These are phyloP conservation scores for Calidris pygmaea DNA, from an alignment of 2,113 vertebrate genomes.

Conservation along the genomic window DNA sequence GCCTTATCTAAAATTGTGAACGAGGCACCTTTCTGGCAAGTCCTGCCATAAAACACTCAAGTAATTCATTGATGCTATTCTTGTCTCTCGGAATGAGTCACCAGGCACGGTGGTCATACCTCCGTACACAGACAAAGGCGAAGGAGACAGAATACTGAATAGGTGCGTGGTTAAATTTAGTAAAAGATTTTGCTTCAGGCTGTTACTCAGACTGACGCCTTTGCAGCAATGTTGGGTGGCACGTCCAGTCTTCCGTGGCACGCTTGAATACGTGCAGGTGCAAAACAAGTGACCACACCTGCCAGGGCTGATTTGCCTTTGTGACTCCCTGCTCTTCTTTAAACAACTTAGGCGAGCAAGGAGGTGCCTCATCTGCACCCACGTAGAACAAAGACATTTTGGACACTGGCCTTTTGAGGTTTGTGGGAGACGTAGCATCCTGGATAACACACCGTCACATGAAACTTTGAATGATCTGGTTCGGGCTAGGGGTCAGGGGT, in stretches of 20 bases:
- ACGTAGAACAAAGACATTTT: neutral
- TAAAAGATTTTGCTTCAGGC: neutral
- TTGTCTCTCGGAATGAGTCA: constrained; percentile 20
- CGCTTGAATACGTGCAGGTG: neutral
- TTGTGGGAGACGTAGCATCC: neutral
- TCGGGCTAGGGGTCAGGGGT: neutral
- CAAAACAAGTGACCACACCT: neutral
- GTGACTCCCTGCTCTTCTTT: neutral
- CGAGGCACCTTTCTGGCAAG: constrained; percentile 7
- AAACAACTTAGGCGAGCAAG: neutral
- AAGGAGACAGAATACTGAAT: neutral
- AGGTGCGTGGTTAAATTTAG: neutral
- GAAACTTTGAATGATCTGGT: neutral
- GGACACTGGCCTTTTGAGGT: neutral
- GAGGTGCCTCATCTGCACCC: constrained; percentile 3
- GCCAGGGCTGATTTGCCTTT: neutral
- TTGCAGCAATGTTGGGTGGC: neutral
- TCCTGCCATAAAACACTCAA: neutral
- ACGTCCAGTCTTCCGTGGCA: neutral
- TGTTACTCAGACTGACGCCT: neutral
- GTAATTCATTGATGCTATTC: constrained; percentile 33
- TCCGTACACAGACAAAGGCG: neutral
- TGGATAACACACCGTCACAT: neutral
- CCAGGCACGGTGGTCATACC: constrained; percentile 12
- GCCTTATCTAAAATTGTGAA: constrained; percentile 24